A percentile compares a stretch with the other conserved stretches of the same genome.
phyloP scores from a whole-genome alignment of 2,888 invertebrate species.

The Eupithecia tripunctaria region DNA sequence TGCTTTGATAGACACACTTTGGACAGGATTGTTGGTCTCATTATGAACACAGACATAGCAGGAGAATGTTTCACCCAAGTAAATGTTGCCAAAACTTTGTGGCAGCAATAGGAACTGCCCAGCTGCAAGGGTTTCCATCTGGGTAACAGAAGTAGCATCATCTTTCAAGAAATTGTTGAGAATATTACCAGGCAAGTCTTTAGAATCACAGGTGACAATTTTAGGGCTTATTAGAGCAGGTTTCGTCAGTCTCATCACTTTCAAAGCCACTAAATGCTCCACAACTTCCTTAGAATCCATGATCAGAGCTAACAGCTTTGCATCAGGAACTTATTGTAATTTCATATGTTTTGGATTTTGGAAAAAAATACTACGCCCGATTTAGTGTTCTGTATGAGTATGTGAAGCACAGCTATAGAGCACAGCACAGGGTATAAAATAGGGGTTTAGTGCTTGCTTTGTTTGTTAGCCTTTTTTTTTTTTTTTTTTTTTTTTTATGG shows the following conservation, averaged over 20 bases:
- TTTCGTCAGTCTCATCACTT: constrained; percentile 97
- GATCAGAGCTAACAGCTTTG: neutral
- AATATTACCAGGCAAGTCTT: constrained; percentile 93
- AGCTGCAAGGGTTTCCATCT: constrained; percentile 91
- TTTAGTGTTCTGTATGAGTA: too few species aligned
- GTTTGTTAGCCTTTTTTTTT: too few species aligned
- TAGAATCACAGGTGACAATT: constrained; percentile 92
- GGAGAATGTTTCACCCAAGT: constrained; percentile 98
- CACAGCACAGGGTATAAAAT: too few species aligned
- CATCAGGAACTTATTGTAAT: neutral
- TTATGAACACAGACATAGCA: constrained; percentile 99
- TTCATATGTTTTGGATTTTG: too few species aligned
- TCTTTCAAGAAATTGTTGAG: constrained; percentile 91
- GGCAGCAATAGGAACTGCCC: constrained; percentile 97
- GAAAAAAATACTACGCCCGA: too few species aligned
- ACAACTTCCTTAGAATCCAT: constrained; percentile 86
- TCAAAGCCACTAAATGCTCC: constrained; percentile 86
- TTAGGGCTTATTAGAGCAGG: constrained; percentile 93
- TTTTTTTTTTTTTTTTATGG: too few species aligned
- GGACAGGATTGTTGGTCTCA: constrained; percentile 93
- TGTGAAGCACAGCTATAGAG: too few species aligned
- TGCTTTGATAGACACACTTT: constrained; percentile 94
- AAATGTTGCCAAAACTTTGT: constrained; percentile 99
- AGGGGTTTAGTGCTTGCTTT: too few species aligned
- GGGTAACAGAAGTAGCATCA: constrained; percentile 93